Base-by-base conservation (phyloP, 2,888 invertebrate species). In the Odiellus spinosus region DNA sequence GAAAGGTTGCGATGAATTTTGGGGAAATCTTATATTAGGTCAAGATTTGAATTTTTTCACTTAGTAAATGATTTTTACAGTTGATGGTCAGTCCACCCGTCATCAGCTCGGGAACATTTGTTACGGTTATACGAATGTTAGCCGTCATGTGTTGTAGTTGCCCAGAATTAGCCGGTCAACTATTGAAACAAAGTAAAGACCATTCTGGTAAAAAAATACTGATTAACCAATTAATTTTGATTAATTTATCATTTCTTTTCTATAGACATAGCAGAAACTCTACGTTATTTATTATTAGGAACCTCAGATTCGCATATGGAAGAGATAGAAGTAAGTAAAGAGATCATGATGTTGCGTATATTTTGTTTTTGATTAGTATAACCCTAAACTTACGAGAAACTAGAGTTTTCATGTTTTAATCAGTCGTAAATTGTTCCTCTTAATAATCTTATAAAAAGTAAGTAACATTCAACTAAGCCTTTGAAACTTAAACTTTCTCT, bases 81-180 rank as follows among this genome's bases (percentile, higher is more conserved):
- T 45, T 58, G 26, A 48, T 57, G 42, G 49, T 52, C 8, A 85
- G 90, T 33, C 96, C 96, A 40, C 83, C 93, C n/a, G 77, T 93
- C 52, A 80, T 96, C 52, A 91, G 87, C 59, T 87, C 90, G 45
- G 81, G 81, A 46, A 93, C 93, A 41, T 96, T 96, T 70, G 91
- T 93, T 62, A 88, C 88, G 58, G 91, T 96, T 51, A 77, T 98
- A 59, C 77, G 95, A 52, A 90, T 96, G 82, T 70, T 98, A 65
- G 88, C 91, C 63, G 78, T 90, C 59, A 87, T 95, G 85, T 95
- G 95, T 67, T 80, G 82, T 57, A 85, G 83, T 63, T 95, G 93
- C 68, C 90, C 93, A 18, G 86, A 88, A 67, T 73, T 96, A 60
- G 93, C 95, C 45, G 80, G 91, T 51, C 79, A 84, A 18, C 72